Evolutionary conservation across 2,113 vertebrate species (phyloP).

Genomic region (Picathartes gymnocephalus): DNA sequence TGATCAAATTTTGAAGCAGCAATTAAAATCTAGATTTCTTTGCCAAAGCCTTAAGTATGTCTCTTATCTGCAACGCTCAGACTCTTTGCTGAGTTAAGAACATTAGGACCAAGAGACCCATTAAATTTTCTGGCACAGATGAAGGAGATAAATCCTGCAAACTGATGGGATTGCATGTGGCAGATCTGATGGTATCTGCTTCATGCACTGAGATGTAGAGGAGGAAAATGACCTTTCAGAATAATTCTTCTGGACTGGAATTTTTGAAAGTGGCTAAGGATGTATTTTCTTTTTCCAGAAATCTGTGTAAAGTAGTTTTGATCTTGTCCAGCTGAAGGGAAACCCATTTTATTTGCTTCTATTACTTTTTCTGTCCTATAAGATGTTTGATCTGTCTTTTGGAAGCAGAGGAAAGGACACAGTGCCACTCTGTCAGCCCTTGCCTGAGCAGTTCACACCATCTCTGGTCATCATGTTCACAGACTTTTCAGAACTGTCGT

Average conservation of each 20-base stretch:
- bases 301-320: not conserved
- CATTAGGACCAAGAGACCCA: slow-evolving; percentile 41
- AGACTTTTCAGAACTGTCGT: not conserved
- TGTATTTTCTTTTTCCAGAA: not conserved
- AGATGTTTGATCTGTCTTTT: not conserved
- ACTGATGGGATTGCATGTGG: not conserved
- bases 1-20: slow-evolving; percentile 11
- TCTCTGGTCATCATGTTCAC: not conserved
- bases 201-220: not conserved
- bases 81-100: slow-evolving; percentile 47
- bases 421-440: not conserved
- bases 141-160: slow-evolving; percentile 9
- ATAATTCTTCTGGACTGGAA: not conserved
- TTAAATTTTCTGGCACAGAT: slow-evolving; percentile 25
- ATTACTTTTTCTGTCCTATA: not conserved
- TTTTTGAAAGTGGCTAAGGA: not conserved
- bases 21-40: slow-evolving; percentile 33
- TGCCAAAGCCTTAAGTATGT: slow-evolving; percentile 28
- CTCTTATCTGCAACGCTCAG: slow-evolving; percentile 30
- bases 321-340: not conserved
- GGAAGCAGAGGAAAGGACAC: not conserved
- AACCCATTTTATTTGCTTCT: not conserved
- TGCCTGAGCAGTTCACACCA: not conserved
- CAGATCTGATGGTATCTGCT: slow-evolving; percentile 4
- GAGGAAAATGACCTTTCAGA: not conserved